Evolutionary conservation across 2,113 vertebrate genomes (phyloP).

Genomic region (Chaetodon trifascialis): DNA sequence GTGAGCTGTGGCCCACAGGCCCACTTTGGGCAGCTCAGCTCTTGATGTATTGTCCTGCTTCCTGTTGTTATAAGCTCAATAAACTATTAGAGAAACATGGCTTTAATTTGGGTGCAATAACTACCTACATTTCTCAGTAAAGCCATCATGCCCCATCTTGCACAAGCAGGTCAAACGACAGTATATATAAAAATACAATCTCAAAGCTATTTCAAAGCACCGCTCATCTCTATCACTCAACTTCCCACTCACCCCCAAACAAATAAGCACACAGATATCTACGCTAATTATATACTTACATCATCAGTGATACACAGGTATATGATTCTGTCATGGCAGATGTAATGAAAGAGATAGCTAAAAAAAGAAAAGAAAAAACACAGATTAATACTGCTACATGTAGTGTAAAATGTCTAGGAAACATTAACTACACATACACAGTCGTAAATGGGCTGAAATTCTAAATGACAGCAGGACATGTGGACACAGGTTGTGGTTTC

Average conservation of each 20-base stretch:
- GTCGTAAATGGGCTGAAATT: neutral
- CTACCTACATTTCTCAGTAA: too few species aligned
- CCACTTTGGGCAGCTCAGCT: too few species aligned
- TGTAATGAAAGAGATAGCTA: conserved; percentile 99
- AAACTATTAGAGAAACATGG: neutral
- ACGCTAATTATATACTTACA: conserved; percentile 86
- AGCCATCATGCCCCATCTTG: neutral
- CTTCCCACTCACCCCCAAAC: neutral
- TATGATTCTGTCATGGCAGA: conserved; percentile 98
- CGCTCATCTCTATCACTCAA: neutral
- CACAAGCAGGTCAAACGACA: neutral
- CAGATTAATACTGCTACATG: neutral
- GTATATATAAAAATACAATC: neutral
- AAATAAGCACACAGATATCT: neutral
- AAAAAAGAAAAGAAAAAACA: conserved; percentile 49
- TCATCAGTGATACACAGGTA: conserved; percentile 99
- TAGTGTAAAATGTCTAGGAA: neutral
- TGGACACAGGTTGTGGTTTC: neutral
- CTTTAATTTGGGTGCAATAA: neutral
- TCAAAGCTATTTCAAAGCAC: neutral
- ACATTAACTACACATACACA: neutral
- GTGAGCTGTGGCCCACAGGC: too few species aligned
- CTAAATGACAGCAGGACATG: neutral
- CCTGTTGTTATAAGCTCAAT: neutral
- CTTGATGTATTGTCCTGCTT: too few species aligned